phyloP scores from a whole-genome alignment of 1,140 invertebrate genomes.

The Limonius californicus region DNA sequence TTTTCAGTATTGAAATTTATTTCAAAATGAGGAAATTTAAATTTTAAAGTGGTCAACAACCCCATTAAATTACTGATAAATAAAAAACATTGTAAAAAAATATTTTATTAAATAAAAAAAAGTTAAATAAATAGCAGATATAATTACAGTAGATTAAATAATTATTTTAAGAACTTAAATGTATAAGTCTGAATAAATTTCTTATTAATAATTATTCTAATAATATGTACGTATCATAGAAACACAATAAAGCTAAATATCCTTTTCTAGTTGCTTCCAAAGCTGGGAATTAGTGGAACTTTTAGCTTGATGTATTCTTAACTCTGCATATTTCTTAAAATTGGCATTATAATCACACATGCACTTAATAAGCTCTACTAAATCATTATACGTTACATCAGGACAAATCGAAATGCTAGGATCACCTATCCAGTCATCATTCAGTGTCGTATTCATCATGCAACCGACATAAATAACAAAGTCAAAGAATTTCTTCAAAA shows the following conservation, averaged over 20 bases:
- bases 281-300: constrained; percentile 27
- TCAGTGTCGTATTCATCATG: constrained; percentile 45
- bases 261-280: constrained; percentile 29
- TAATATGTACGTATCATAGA: too few species aligned
- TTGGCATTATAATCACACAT: constrained; percentile 34
- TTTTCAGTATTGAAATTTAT: too few species aligned
- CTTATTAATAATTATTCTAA: too few species aligned
- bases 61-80: too few species aligned
- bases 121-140: too few species aligned
- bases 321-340: constrained; percentile 21
- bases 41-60: too few species aligned
- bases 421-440: constrained; percentile 43
- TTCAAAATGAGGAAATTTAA: too few species aligned
- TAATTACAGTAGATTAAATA: too few species aligned
- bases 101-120: too few species aligned
- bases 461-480: constrained; percentile 53
- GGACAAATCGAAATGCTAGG: constrained; percentile 46
- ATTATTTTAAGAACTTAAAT: too few species aligned
- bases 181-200: too few species aligned
- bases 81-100: too few species aligned
- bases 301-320: constrained; percentile 27
- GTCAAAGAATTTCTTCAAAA: constrained; percentile 52
- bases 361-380: constrained; percentile 48
- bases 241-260: constrained; percentile 15
- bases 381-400: constrained; percentile 50